These are phyloP conservation scores for Ceratothoa steindachneri DNA, from an alignment of 2,888 invertebrate genomes.

Conservation along the genomic window DNA sequence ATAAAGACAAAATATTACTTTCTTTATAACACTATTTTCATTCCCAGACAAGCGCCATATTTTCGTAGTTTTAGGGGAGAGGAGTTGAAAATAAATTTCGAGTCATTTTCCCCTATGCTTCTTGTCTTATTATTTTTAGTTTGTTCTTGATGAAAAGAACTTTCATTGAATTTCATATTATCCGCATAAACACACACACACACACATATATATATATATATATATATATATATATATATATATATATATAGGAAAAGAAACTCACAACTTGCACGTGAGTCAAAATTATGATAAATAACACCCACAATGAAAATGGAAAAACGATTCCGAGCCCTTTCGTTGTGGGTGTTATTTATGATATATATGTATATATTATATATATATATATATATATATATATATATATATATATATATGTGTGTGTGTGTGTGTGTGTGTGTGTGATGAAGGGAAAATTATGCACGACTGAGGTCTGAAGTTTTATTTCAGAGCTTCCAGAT, in stretches of 20 bases:
- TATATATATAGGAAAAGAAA: too few relatives aligned
- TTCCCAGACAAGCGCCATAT: background rate
- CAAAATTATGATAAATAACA: too few relatives aligned
- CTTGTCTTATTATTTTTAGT: background rate
- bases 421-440: background rate
- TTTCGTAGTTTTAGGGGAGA: background rate
- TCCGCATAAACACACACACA: background rate
- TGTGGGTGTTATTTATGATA: background rate
- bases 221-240: background rate
- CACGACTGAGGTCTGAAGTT: too few relatives aligned
- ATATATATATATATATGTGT: background rate
- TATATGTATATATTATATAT: too few relatives aligned
- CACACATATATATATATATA: background rate
- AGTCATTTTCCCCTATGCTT: background rate
- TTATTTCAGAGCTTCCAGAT: too few relatives aligned
- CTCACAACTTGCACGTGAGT: too few relatives aligned
- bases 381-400: background rate
- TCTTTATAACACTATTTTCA: background rate
- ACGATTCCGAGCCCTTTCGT: background rate
- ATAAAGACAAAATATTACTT: conserved; percentile 5
- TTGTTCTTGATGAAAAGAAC: background rate
- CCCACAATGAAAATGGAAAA: too few relatives aligned
- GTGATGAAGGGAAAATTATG: background rate
- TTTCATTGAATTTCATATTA: background rate
- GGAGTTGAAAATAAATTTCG: background rate